Conservation (phyloP, 1,140 invertebrate genomes). For the Ruditapes philippinarum region DNA sequence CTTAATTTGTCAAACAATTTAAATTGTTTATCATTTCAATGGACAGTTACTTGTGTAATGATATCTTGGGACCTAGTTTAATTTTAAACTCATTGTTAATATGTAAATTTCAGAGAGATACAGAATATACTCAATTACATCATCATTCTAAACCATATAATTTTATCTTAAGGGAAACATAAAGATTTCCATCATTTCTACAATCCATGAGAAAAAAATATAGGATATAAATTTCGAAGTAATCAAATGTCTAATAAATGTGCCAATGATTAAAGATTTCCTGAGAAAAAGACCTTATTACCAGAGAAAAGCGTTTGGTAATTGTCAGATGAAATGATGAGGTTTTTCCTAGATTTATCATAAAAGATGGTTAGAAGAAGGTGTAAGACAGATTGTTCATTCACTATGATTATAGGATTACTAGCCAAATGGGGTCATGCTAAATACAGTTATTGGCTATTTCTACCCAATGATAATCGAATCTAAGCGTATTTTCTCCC, state of each 20-base stretch:
- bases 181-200: too few species aligned
- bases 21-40: too few species aligned
- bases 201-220: too few species aligned
- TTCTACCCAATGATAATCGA: not conserved
- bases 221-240: too few species aligned
- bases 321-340: not conserved
- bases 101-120: too few species aligned
- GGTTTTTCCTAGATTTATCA: not conserved
- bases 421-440: not conserved
- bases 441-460: not conserved
- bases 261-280: not conserved
- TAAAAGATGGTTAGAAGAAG: not conserved
- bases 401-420: constrained; percentile 25
- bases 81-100: too few species aligned
- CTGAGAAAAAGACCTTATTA: not conserved
- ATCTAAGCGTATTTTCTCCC: not conserved
- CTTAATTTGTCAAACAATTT: too few species aligned
- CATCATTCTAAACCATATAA: too few species aligned
- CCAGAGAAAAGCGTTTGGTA: not conserved
- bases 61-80: too few species aligned
- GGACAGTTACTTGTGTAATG: too few species aligned
- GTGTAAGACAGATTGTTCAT: not conserved
- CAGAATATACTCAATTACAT: too few species aligned
- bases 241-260: not conserved
- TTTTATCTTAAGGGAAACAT: too few species aligned